Conservation (phyloP, 2,797 vertebrate genomes). For the Threskiornis aethiopicus region DNA sequence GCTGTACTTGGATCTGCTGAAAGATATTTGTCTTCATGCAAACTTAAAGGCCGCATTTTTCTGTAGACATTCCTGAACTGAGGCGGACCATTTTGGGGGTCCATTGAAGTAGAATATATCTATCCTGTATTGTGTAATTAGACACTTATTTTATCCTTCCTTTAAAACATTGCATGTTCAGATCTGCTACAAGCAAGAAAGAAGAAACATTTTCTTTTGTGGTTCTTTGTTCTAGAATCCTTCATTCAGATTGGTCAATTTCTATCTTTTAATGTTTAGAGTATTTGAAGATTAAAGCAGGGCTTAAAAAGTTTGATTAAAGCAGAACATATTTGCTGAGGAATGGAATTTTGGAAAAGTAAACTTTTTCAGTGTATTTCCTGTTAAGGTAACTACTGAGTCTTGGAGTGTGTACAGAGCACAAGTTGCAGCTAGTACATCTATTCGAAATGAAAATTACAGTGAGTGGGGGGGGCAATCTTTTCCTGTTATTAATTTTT, state of each 20-base stretch:
- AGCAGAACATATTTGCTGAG: not conserved
- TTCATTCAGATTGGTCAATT: not conserved
- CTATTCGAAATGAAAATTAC: not conserved
- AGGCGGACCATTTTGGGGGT: not conserved
- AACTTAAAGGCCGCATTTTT: not conserved
- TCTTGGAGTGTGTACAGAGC: not conserved
- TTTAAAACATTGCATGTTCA: not conserved
- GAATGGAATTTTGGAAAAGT: not conserved
- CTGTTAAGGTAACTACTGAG: not conserved
- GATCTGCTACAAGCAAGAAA: not conserved
- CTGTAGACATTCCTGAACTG: not conserved
- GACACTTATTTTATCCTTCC: not conserved
- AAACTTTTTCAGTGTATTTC: not conserved
- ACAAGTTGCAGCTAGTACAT: not conserved
- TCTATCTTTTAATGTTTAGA: not conserved
- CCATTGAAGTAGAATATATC: not conserved
- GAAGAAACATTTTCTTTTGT: not conserved
- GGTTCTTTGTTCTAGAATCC: not conserved
- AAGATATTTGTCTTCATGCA: not conserved
- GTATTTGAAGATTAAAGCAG: not conserved
- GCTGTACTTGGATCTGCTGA: not conserved
- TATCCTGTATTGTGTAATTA: not conserved
- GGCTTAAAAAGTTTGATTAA: not conserved
- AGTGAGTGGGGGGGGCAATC: accelerated
- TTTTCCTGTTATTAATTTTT: not conserved